A percentile compares a stretch with the other conserved stretches of the same genome.
Conservation (phyloP, 2,888 invertebrate genomes). For the Drosophila fulvimacula region DNA sequence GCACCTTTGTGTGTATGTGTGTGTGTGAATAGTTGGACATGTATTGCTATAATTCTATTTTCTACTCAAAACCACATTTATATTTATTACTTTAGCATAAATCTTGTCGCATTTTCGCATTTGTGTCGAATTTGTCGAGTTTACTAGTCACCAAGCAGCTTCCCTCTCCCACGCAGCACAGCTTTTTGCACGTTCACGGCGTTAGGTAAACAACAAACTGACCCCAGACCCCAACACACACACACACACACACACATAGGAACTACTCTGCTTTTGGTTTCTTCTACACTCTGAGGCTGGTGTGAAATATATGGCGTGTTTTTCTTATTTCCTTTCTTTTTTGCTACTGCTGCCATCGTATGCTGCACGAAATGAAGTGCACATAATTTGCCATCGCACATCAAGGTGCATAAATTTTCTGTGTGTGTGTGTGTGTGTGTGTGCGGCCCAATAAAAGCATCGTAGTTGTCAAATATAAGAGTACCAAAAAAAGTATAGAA, state of each 20-base stretch:
- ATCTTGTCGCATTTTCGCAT: slow-evolving; percentile 81
- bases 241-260: slow-evolving; percentile 5
- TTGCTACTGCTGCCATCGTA: slow-evolving; percentile 15
- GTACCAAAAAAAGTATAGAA: slow-evolving; percentile 10
- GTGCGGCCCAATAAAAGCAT: slow-evolving; percentile 68
- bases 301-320: slow-evolving; percentile 60
- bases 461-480: slow-evolving; percentile 68
- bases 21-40: slow-evolving; percentile 28
- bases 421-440: slow-evolving; percentile 25
- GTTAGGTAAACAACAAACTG: slow-evolving; percentile 73
- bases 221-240: slow-evolving; percentile 43
- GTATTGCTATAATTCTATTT: slow-evolving; percentile 78
- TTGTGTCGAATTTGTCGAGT: slow-evolving; percentile 81
- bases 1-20: slow-evolving; percentile 60
- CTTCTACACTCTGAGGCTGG: slow-evolving; percentile 29
- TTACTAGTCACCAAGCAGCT: slow-evolving; percentile 45
- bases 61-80: slow-evolving; percentile 80
- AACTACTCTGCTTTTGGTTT: slow-evolving; percentile 18
- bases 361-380: slow-evolving; percentile 70
- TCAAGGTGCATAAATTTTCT: slow-evolving; percentile 71
- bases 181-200: slow-evolving; percentile 64
- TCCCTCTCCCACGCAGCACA: background rate
- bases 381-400: slow-evolving; percentile 69
- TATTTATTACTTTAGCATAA: slow-evolving; percentile 79
- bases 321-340: slow-evolving; percentile 23